phyloP scores from a whole-genome alignment of 1,140 invertebrate genomes.

The Zaprionus kolodkinae region DNA sequence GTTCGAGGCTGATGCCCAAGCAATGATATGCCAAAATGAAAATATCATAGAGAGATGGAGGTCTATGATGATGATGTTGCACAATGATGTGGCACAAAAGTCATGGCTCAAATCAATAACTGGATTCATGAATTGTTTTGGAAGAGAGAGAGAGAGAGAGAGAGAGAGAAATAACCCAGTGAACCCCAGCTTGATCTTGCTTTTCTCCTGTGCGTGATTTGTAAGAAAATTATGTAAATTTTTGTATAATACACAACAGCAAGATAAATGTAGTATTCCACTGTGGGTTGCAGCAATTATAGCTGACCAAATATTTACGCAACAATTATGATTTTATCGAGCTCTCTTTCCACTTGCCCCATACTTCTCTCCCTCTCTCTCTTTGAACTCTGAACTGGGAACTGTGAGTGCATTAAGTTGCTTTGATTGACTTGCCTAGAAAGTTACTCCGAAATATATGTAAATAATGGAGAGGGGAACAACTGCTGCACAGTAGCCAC shows the following conservation, averaged over 20 bases:
- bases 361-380: not conserved
- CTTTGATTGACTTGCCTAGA: conserved; percentile 20
- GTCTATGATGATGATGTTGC: conserved; percentile 64
- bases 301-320: conserved; percentile 78
- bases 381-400: conserved; percentile 19
- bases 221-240: conserved; percentile 77
- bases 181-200: conserved; percentile 11
- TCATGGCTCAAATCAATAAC: conserved; percentile 67
- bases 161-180: not conserved
- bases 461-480: conserved; percentile 12
- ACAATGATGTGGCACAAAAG: conserved; percentile 70
- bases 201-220: conserved; percentile 64
- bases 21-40: conserved; percentile 63
- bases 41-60: conserved; percentile 27
- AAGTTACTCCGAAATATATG: conserved; percentile 33
- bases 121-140: conserved; percentile 34
- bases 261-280: conserved; percentile 47
- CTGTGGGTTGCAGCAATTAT: conserved; percentile 66
- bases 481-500: conserved; percentile 52
- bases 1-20: conserved; percentile 31
- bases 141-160: too few species aligned
- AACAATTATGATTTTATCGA: conserved; percentile 77
- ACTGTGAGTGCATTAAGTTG: conserved; percentile 25
- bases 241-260: conserved; percentile 60
- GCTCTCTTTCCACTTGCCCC: not conserved